Percentiles rank a stretch among this genome's conserved stretches.
phyloP scores from a whole-genome alignment of 2,888 invertebrate genomes.

The Nomada fucata region DNA sequence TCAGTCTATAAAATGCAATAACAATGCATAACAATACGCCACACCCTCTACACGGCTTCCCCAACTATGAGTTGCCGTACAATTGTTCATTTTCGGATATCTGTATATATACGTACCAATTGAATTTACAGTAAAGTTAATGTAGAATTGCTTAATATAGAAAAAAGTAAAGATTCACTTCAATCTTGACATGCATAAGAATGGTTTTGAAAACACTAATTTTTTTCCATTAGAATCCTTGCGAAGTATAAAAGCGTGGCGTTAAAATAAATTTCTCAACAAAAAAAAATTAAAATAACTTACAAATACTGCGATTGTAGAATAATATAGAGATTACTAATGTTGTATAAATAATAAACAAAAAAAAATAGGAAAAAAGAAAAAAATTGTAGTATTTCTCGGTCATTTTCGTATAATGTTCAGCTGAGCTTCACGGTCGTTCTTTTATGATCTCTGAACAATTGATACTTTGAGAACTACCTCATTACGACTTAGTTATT shows the following conservation, averaged over 20 bases:
- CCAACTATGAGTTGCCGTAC: conserved; percentile 46
- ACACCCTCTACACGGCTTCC: conserved; percentile 62
- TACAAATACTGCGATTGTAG: conserved; percentile 74
- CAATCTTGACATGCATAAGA: conserved; percentile 46
- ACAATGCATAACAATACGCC: conserved; percentile 79
- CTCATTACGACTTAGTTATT: conserved; percentile 25
- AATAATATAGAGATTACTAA: conserved; percentile 55
- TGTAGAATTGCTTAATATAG: conserved; percentile 25
- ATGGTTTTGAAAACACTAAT: conserved; percentile 42
- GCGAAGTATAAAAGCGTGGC: conserved; percentile 74
- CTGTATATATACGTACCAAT: conserved; percentile 42
- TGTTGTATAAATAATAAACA: conserved; percentile 64
- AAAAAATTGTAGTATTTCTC: conserved; percentile 33
- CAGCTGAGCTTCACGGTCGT: conserved; percentile 45
- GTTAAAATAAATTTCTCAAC: conserved; percentile 77
- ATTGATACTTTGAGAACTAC: conserved; percentile 25
- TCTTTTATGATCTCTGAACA: conserved; percentile 10
- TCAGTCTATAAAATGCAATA: conserved; percentile 79
- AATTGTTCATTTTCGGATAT: conserved; percentile 43
- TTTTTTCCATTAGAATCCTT: conserved; percentile 29
- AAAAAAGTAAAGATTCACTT: conserved; percentile 47
- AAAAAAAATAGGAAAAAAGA: conserved; percentile 37
- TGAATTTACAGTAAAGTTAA: conserved; percentile 29
- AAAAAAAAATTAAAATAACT: conserved; percentile 74
- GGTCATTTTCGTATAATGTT: conserved; percentile 35